These are phyloP conservation scores for Aythya baeri DNA, from an alignment of 2,113 vertebrate species.

Conservation along the genomic window DNA sequence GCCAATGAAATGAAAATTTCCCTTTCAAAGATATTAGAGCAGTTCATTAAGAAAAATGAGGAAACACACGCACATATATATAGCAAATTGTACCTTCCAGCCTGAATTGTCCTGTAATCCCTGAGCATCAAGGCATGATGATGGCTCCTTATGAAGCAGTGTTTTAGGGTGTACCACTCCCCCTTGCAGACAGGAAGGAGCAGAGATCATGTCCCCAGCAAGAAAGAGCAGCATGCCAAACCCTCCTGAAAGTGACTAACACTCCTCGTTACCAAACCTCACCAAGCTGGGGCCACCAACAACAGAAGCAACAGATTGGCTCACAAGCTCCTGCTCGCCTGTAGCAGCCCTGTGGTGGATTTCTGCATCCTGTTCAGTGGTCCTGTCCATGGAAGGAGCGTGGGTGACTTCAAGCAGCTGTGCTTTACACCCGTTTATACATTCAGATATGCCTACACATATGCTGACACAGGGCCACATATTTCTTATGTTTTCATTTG, in stretches of 20 bases:
- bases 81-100: background rate
- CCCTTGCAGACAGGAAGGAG: background rate
- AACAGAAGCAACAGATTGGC: background rate
- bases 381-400: fast-evolving
- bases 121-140: background rate
- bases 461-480: background rate
- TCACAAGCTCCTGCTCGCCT: background rate
- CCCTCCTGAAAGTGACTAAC: background rate
- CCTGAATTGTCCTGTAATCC: background rate
- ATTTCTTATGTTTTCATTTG: conserved; percentile 39
- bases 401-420: background rate
- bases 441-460: background rate
- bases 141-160: background rate
- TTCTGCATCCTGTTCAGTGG: background rate
- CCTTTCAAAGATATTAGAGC: background rate
- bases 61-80: no score
- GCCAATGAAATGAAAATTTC: background rate
- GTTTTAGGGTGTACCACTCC: background rate
- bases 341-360: fast-evolving
- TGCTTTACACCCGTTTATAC: background rate
- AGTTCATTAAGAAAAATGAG: background rate
- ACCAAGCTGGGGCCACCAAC: background rate
- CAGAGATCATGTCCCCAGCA: background rate
- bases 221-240: background rate
- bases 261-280: background rate